These are phyloP conservation scores for Gila robusta DNA, from an alignment of 2,797 vertebrate species.

Conservation along the genomic window DNA sequence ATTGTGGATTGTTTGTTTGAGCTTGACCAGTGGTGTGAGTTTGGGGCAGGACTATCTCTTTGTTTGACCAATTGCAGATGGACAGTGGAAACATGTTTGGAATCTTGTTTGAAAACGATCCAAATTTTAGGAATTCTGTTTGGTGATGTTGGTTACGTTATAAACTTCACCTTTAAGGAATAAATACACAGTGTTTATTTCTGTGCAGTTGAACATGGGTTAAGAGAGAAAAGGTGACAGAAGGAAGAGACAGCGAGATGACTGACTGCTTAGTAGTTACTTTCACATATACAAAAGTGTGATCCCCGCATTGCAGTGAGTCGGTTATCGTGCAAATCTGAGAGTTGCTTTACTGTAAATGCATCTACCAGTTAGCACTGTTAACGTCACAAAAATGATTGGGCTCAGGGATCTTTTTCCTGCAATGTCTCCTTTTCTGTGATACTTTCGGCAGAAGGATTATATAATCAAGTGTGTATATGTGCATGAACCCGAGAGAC, in stretches of 20 bases:
- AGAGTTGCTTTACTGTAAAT: conserved; percentile 36
- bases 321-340: conserved; percentile 39
- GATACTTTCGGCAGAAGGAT: conserved; percentile 15
- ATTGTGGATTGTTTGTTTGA: not conserved
- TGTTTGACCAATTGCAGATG: not conserved
- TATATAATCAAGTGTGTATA: conserved; percentile 37
- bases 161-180: not conserved
- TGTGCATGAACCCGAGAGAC: conserved; percentile 52
- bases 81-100: not conserved
- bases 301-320: conserved; percentile 45
- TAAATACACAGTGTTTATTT: not conserved
- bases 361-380: conserved; percentile 43
- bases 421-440: conserved; percentile 22
- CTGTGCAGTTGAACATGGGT: not conserved
- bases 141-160: not conserved
- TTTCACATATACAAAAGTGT: conserved; percentile 56
- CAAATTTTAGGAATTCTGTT: not conserved
- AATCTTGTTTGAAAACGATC: not conserved
- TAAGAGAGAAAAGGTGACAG: conserved; percentile 22
- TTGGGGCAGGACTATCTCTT: not conserved
- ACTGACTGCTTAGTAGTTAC: conserved; percentile 45
- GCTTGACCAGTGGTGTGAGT: not conserved
- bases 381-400: conserved; percentile 43
- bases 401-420: conserved; percentile 33
- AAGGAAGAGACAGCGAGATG: conserved; percentile 4